Evolutionary conservation across 2,888 invertebrate genomes (phyloP).

Genomic region (Tortricodes alternella): DNA sequence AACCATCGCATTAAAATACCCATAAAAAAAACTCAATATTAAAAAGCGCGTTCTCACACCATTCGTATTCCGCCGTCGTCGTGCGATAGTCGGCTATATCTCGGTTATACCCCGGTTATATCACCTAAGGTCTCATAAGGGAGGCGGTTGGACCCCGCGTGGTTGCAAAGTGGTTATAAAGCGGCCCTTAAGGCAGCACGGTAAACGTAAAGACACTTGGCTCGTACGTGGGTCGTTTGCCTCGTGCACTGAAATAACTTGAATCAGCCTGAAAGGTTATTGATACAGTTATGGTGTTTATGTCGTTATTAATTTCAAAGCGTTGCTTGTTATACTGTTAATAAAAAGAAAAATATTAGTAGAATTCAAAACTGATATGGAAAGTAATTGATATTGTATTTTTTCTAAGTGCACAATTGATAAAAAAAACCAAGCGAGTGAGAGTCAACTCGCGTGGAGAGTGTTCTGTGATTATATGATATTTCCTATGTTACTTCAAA

Average conservation of each 20-base stretch:
- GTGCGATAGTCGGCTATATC: conserved; percentile 60
- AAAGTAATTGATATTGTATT: too few species aligned
- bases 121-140: conserved; percentile 69
- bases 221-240: conserved; percentile 53
- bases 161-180: conserved; percentile 71
- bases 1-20: conserved; percentile 24
- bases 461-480: too few species aligned
- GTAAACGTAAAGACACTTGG: conserved; percentile 46
- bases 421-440: too few species aligned
- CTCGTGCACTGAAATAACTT: conserved; percentile 41
- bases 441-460: too few species aligned
- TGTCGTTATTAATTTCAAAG: conserved; percentile 43
- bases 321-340: neutral
- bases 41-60: conserved; percentile 62
- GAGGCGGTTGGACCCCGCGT: conserved; percentile 44
- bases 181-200: conserved; percentile 42
- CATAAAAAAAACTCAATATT: conserved; percentile 68
- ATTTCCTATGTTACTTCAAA: too few species aligned
- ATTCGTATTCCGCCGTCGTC: conserved; percentile 69
- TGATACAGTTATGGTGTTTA: conserved; percentile 53
- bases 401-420: too few species aligned
- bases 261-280: conserved; percentile 49
- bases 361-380: neutral
- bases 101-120: conserved; percentile 32
- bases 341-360: neutral